Evolutionary conservation across 2,797 vertebrate species (phyloP), one percentile per base, ranked within the genome.

Genomic region (Sternotherus odoratus): DNA sequence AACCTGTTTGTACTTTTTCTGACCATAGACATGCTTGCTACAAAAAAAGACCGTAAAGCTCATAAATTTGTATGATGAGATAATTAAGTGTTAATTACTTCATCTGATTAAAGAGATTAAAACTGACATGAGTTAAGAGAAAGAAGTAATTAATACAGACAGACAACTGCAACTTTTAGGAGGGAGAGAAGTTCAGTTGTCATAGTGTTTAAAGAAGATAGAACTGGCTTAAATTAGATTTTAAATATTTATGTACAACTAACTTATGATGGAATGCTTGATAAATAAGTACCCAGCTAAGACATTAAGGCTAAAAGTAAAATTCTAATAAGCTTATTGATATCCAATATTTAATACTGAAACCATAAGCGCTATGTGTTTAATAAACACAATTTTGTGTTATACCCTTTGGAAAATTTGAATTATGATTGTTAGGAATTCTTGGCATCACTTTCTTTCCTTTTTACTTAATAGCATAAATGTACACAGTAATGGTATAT

Each of bases 21-120:
- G 86, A 77, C 78, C 3, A 0, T 19, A 50, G 36, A 63, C 49
- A 75, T 92, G 69, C 28, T 82, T 91, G 69, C 72, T 72, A 63
- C 75, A 63, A 94, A 91, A 91, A 50, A 13, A 12, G 6, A 23
- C 51, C 56, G 17, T 89, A 53, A 88, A 82, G 83, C 36, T 16
- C 86, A 88, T 85, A 90, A 63, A 92, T 87, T 82, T 90, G 48
- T 90, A 79, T 82, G 85, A 93, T 56, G 72, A 88, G 74, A 92
- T 87, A 81, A 94, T 93, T 90, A 94, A 92, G 85, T 51, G 77
- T 92, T 95, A 88, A 94, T 96, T 95, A 85, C 87, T 89, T 23
- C 39, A 91, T 80, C 80, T 94, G 80, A 80, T 95, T 94, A 96
- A 91, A 63, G 50, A 24, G 33, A 94, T 94, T 95, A 92, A 94